phyloP scores from a whole-genome alignment of 2,113 vertebrate species.

The Turnix velox region DNA sequence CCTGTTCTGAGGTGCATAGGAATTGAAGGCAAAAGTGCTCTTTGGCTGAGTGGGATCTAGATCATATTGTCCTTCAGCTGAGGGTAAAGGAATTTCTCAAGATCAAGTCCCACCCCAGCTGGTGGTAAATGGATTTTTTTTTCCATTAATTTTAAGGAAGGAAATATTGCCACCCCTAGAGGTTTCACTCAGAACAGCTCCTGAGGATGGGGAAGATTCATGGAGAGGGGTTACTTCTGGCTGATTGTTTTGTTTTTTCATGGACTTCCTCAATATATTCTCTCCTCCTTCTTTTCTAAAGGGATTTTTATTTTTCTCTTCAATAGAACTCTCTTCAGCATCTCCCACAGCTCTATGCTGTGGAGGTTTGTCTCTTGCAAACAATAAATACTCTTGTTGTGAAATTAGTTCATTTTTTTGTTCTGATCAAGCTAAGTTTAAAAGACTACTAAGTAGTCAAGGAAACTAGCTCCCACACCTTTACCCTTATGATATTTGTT shows the following conservation, averaged over 20 bases:
- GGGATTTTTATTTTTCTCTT: background rate
- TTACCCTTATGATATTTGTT: background rate
- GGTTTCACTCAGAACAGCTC: background rate
- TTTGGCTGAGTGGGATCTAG: background rate
- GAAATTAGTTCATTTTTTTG: background rate
- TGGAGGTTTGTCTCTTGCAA: background rate
- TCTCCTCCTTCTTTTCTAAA: background rate
- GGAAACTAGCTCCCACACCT: background rate
- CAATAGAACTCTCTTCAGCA: background rate
- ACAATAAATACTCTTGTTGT: background rate
- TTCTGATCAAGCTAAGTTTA: background rate
- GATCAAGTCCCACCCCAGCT: background rate
- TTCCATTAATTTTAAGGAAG: background rate
- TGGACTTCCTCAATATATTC: background rate
- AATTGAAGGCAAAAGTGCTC: background rate
- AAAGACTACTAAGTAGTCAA: background rate
- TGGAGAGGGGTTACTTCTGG: background rate
- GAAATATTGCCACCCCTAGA: background rate
- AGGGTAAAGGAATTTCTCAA: background rate
- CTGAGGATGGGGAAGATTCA: background rate
- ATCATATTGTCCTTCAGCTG: background rate
- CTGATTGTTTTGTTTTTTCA: background rate
- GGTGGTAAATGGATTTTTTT: background rate
- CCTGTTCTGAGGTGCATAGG: background rate
- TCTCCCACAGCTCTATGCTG: background rate